These are phyloP conservation scores for Phalacrocorax aristotelis DNA, from an alignment of 2,113 vertebrate species.

Conservation along the genomic window DNA sequence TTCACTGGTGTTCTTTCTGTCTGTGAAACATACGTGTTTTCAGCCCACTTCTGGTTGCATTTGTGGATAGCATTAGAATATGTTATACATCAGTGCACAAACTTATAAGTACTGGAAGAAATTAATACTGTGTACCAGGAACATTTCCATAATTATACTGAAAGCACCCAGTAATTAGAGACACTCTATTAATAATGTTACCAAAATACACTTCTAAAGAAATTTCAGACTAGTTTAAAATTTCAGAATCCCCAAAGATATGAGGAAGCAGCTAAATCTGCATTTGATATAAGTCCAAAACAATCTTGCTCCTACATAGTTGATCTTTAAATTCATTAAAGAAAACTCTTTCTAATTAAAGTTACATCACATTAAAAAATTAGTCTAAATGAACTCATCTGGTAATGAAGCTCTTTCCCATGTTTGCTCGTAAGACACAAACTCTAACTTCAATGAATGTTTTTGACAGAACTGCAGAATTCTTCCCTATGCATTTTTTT, in stretches of 20 bases:
- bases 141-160: constrained; percentile 41
- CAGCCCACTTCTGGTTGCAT: not conserved
- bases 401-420: not conserved
- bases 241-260: constrained; percentile 16
- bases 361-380: not conserved
- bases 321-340: constrained; percentile 11
- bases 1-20: not conserved
- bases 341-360: constrained; percentile 15
- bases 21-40: not conserved
- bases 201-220: constrained; percentile 54
- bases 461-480: not conserved
- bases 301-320: not conserved
- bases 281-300: constrained; percentile 24
- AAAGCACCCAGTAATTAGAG: constrained; percentile 47
- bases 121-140: not conserved
- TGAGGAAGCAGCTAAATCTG: not conserved
- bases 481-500: not conserved
- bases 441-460: not conserved
- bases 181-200: constrained; percentile 52
- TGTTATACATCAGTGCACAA: not conserved
- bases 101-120: not conserved
- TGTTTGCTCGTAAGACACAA: not conserved
- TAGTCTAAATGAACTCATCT: not conserved
- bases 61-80: not conserved
- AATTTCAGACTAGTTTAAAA: constrained; percentile 47